Conservation (phyloP, 2,888 invertebrate species). For the Sepiola atlantica region DNA sequence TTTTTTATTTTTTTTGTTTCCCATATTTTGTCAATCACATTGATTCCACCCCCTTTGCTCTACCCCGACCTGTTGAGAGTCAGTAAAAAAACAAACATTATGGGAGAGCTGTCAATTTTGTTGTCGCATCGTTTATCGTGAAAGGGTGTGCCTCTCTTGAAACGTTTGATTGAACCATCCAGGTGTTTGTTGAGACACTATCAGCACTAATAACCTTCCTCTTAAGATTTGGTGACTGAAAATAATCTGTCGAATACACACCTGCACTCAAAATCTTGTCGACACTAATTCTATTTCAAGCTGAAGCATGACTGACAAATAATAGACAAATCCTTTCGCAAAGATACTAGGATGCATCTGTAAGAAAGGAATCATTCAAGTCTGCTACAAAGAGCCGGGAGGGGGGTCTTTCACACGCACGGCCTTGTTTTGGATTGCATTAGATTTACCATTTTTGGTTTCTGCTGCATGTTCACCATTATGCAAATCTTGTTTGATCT, state of each 20-base stretch:
- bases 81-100: background rate
- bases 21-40: background rate
- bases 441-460: background rate
- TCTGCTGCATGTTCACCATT: background rate
- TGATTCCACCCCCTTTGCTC: background rate
- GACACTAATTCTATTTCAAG: background rate
- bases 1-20: too few relatives aligned
- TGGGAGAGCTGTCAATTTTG: background rate
- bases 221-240: background rate
- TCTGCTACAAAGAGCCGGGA: background rate
- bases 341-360: too few relatives aligned
- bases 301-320: too few relatives aligned
- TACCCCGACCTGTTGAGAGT: background rate
- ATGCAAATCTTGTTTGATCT: background rate
- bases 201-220: background rate
- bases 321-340: too few relatives aligned
- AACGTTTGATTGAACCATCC: constrained; percentile 20
- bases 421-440: background rate
- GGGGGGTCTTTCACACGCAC: background rate
- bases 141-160: background rate
- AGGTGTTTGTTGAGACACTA: constrained; percentile 22
- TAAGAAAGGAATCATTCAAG: background rate
- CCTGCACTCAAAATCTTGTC: background rate
- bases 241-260: background rate
- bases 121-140: background rate